These are phyloP conservation scores for Darevskia nairensis DNA, from an alignment of 2,797 vertebrate species.

Conservation along the genomic window DNA sequence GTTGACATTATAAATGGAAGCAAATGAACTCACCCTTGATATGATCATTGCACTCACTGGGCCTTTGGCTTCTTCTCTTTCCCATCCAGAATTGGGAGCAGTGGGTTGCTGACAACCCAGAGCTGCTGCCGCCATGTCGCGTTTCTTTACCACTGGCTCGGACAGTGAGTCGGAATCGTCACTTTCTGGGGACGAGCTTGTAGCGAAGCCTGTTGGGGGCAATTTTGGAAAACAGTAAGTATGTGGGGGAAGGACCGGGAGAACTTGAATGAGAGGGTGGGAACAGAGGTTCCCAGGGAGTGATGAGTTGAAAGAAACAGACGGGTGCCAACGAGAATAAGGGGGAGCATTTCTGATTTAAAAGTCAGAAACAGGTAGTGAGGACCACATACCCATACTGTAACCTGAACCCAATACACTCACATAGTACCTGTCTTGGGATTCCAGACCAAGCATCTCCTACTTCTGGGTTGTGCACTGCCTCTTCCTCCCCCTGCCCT, in stretches of 20 bases:
- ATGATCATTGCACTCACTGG: not conserved
- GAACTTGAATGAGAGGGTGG: not conserved
- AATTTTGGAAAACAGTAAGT: constrained; percentile 90
- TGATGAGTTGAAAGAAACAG: not conserved
- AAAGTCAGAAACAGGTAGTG: not conserved
- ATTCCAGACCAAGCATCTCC: not conserved
- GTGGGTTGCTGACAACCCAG: not conserved
- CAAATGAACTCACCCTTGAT: not conserved
- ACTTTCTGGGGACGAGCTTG: constrained; percentile 87
- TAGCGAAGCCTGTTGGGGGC: constrained; percentile 84
- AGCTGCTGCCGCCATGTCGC: constrained; percentile 83
- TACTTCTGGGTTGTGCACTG: too few relatives aligned
- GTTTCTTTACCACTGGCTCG: constrained; percentile 93
- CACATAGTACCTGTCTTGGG: not conserved
- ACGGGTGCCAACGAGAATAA: not conserved
- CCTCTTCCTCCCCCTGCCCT: not conserved
- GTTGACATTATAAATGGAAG: not conserved
- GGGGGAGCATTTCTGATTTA: not conserved
- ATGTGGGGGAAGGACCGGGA: not conserved
- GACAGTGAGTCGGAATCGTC: constrained; percentile 95
- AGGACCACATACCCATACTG: not conserved
- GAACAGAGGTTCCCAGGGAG: not conserved
- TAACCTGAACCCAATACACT: not conserved
- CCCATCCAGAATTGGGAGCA: not conserved
- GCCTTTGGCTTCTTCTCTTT: not conserved